Conservation (phyloP, 2,113 vertebrate genomes). For the Carassius auratus region DNA sequence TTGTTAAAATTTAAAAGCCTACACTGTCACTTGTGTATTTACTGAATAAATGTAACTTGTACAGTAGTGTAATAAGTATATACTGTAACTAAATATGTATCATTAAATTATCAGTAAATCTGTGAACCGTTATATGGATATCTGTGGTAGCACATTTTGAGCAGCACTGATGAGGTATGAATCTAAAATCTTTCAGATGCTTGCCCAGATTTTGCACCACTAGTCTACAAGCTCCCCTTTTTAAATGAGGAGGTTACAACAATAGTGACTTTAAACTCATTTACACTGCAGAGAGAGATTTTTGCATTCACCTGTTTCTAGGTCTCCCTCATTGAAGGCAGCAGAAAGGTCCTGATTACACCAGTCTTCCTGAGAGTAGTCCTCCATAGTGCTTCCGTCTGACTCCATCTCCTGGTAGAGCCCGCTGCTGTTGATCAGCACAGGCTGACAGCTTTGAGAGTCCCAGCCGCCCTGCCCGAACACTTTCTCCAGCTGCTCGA, state of each 20-base stretch:
- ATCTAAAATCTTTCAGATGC: background rate
- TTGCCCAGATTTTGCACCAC: background rate
- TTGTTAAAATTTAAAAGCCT: background rate
- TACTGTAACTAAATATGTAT: background rate
- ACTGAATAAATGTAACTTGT: background rate
- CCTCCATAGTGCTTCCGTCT: conserved; percentile 94
- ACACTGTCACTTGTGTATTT: background rate
- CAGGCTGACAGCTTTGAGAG: conserved; percentile 93
- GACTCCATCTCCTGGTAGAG: conserved; percentile 98
- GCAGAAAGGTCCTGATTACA: conserved; percentile 94
- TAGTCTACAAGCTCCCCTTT: background rate
- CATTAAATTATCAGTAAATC: background rate
- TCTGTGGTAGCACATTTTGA: background rate
- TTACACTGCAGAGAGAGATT: background rate
- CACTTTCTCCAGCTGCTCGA: conserved; percentile 98
- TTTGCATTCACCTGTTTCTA: conserved; percentile 83
- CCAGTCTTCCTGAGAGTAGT: conserved; percentile 97
- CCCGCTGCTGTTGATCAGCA: conserved; percentile 98
- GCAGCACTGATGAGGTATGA: background rate
- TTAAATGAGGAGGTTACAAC: background rate
- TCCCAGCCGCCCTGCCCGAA: conserved; percentile 99
- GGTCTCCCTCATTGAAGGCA: conserved; percentile 90
- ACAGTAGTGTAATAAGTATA: no score
- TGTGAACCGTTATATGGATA: background rate
- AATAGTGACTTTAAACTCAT: background rate